Conservation (phyloP, 2,888 invertebrate genomes). For the Chaitophorus viminalis region DNA sequence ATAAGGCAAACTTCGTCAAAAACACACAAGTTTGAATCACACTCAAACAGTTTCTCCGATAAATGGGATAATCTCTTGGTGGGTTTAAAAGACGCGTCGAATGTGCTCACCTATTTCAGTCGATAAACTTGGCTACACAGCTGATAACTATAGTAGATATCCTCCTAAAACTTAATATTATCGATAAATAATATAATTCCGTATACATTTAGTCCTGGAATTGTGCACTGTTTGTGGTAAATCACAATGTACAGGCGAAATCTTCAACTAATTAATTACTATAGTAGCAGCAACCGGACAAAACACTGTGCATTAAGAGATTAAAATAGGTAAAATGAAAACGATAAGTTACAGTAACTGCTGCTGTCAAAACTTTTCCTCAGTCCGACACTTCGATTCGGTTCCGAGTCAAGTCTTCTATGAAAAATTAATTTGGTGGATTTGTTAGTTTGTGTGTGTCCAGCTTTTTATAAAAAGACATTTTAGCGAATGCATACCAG, state of each 20-base stretch:
- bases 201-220: not conserved
- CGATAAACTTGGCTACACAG: slow-evolving; percentile 10
- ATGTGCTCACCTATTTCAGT: slow-evolving; percentile 26
- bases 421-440: not conserved
- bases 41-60: slow-evolving; percentile 30
- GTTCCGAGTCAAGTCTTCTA: not conserved
- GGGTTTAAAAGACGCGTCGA: slow-evolving; percentile 41
- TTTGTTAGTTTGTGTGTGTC: too few relatives aligned
- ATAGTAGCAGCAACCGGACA: not conserved
- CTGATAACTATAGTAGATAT: not conserved
- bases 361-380: not conserved
- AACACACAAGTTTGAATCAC: slow-evolving; percentile 38
- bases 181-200: slow-evolving; percentile 4
- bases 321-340: not conserved
- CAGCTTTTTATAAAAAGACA: not conserved
- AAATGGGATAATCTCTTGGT: slow-evolving; percentile 47
- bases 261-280: not conserved
- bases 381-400: not conserved
- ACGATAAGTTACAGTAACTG: not conserved
- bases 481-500: not conserved
- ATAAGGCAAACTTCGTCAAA: slow-evolving; percentile 24
- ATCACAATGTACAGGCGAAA: not conserved
- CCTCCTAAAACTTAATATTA: not conserved
- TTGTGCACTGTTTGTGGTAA: not conserved
- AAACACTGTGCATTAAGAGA: not conserved